Evolutionary conservation across 2,888 invertebrate genomes (phyloP).

Genomic region (Siphlonurus alternatus): DNA sequence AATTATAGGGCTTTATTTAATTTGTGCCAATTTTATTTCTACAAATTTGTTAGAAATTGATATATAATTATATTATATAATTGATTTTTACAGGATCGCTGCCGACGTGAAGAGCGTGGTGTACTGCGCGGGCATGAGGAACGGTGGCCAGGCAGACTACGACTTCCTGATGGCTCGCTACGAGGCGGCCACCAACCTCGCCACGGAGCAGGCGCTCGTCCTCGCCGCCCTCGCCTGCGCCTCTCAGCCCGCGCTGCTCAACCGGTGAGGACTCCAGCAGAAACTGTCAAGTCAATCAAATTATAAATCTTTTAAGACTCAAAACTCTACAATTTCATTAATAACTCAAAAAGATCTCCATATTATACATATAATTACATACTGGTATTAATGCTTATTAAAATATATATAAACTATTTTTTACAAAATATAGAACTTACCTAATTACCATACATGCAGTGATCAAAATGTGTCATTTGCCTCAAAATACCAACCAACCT

Average conservation of each 20-base stretch:
- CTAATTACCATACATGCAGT: too few species aligned
- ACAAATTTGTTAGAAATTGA: too few species aligned
- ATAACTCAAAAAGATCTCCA: background rate
- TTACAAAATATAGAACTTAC: too few species aligned
- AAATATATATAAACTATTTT: too few species aligned
- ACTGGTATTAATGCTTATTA: too few species aligned
- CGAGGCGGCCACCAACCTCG: conserved; percentile 34
- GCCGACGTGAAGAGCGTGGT: conserved; percentile 44
- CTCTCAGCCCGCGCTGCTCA: background rate
- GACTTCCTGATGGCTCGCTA: conserved; percentile 49
- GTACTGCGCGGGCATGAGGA: conserved; percentile 44
- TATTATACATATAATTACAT: too few species aligned
- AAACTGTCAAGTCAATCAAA: too few species aligned
- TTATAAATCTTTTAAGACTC: background rate
- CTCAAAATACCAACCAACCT: too few species aligned
- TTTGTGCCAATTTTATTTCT: too few species aligned
- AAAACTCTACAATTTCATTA: background rate
- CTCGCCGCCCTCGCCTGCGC: conserved; percentile 39
- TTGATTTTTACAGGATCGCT: conserved; percentile 34
- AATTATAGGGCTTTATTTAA: too few species aligned
- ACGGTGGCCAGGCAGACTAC: conserved; percentile 51
- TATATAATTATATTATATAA: background rate
- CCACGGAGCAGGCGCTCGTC: conserved; percentile 40
- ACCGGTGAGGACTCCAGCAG: too few species aligned
- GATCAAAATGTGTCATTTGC: too few species aligned